Base-by-base conservation (phyloP, 1,140 invertebrate species). In the Drosophila ogumai region DNA sequence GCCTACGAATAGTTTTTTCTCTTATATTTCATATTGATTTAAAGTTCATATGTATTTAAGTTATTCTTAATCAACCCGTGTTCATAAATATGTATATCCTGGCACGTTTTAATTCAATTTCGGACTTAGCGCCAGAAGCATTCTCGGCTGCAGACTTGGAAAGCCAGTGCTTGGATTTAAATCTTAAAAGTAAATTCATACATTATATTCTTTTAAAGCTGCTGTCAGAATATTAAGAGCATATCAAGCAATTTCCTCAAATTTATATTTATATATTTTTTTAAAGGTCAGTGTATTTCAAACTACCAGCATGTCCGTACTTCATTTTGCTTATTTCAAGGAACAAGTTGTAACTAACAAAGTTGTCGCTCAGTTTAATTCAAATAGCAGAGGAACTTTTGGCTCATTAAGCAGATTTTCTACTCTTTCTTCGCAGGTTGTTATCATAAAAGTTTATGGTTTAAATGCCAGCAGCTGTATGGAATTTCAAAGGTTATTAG, bases 371-470 rank as follows among this genome's bases (percentile, higher is more conserved):
- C 61, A 44, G 47, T 69, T 66, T 52, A 69, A 67, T 54, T 44
- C 47, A 49, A 54, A 54, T 34, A 54, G 32, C 38, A 46, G 54
- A 71, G 12, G 17, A 72, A 72, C 68, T 72, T 72, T 69, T 59
- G 66, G 41, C 36, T 72, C 68, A 72, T 72, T 72, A 72, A 59
- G 68, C 68, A 72, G 49, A 72, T 72, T 72, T 72, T 72, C 52
- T 50, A 58, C 52, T 58, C 52, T 19, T 58, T 58, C 61, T 34
- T 68, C n/a, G 22, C 31, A 36, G 49, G 25, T 47, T 54, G 63
- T 40, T 64, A 44, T 67, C 65, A 44, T 68, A 67, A 69, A 69
- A 69, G 66, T 69, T 71, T 17, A 59, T 72, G 67, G 43, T 46
- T 55, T 66, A 47, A 71, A 71, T 49, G 68, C 66, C 57, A 46